These are phyloP conservation scores for Eueides isabella DNA, from an alignment of 1,140 invertebrate species.

Conservation along the genomic window DNA sequence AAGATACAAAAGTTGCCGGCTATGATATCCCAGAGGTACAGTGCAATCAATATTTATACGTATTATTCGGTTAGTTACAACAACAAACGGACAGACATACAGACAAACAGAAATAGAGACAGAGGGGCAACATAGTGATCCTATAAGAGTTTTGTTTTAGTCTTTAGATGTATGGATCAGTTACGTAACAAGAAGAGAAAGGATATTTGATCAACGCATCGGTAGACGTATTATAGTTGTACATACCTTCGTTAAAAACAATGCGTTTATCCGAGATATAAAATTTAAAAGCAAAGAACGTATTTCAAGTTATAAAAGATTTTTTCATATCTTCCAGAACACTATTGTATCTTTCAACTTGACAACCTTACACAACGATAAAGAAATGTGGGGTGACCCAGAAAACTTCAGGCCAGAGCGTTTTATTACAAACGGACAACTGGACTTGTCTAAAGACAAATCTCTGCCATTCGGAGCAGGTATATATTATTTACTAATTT, in stretches of 20 bases:
- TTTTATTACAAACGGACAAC: constrained; percentile 74
- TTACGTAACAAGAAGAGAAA: too few species aligned
- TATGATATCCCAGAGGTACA: constrained; percentile 82
- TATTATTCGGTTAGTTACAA: too few species aligned
- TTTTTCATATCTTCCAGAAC: constrained; percentile 53
- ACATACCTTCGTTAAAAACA: too few species aligned
- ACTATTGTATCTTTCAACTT: constrained; percentile 82
- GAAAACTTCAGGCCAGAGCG: constrained; percentile 88
- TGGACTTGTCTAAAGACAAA: constrained; percentile 65
- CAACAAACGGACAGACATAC: too few species aligned
- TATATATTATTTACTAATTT: constrained; percentile 39
- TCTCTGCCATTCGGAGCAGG: constrained; percentile 84
- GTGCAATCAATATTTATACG: not conserved
- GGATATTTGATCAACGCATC: too few species aligned
- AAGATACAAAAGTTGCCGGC: constrained; percentile 72
- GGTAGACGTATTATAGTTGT: too few species aligned
- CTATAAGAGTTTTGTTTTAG: too few species aligned
- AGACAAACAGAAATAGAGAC: too few species aligned
- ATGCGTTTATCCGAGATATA: too few species aligned
- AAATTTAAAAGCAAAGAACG: not conserved
- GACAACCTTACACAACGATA: constrained; percentile 81
- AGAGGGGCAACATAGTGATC: too few species aligned
- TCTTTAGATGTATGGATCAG: too few species aligned
- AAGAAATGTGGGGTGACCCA: constrained; percentile 86
- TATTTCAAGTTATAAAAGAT: not conserved